These are phyloP conservation scores for Malurus elegans DNA, from an alignment of 2,113 vertebrate species.

Conservation along the genomic window DNA sequence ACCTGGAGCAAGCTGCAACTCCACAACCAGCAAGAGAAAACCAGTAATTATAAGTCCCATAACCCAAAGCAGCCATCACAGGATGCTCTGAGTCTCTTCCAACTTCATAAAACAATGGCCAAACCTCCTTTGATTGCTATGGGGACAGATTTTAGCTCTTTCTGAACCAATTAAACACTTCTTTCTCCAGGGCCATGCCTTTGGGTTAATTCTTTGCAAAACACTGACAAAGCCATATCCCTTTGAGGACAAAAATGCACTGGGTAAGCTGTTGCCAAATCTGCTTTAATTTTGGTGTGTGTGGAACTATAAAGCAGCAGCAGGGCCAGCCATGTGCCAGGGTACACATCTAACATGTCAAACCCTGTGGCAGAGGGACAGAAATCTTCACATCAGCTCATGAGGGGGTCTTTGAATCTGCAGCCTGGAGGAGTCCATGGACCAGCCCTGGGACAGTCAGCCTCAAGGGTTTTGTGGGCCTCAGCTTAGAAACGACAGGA, in stretches of 20 bases:
- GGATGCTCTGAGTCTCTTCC: conserved; percentile 19
- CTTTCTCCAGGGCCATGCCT: not conserved
- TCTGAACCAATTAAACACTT: not conserved
- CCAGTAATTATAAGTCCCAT: not conserved
- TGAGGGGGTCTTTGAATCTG: not conserved
- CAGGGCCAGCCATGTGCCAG: not conserved
- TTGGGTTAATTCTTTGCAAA: not conserved
- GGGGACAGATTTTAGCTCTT: not conserved
- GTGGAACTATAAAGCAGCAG: not conserved
- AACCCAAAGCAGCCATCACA: not conserved
- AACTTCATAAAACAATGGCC: not conserved
- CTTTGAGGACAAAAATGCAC: not conserved
- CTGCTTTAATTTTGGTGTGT: not conserved
- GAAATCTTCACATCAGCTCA: not conserved
- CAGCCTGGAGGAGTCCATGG: not conserved
- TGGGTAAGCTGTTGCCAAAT: not conserved
- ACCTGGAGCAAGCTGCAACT: not conserved
- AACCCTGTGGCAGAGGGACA: not conserved
- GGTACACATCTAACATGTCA: not conserved
- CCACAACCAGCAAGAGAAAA: not conserved
- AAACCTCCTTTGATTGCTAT: not conserved
- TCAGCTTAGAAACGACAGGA: not conserved
- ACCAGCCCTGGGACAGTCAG: not conserved
- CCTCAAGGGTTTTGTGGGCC: not conserved
- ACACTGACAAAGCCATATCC: not conserved